These are phyloP conservation scores for Tenebrosternarchus preto DNA, from an alignment of 2,113 vertebrate species.

Conservation along the genomic window DNA sequence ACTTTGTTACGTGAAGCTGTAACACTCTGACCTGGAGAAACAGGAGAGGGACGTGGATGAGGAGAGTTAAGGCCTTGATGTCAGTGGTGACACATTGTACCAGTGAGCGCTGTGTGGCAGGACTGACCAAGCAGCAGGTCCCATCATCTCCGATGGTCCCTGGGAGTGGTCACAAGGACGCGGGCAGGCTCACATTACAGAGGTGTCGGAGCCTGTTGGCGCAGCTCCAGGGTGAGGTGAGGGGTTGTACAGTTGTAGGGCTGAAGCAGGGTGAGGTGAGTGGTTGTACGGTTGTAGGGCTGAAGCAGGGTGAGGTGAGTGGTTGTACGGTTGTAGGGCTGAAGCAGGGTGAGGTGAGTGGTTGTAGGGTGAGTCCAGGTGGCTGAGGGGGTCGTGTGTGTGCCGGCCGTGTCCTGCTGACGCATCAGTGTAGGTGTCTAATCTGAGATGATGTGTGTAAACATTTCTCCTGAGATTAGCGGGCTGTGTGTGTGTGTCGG, in stretches of 20 bases:
- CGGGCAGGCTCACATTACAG: not conserved
- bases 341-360: not conserved
- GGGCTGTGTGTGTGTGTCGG: constrained; percentile 44
- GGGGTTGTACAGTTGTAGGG: not conserved
- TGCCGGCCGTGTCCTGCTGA: too few relatives aligned
- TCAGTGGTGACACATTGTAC: constrained; percentile 2
- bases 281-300: not conserved
- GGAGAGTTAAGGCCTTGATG: constrained; percentile 9
- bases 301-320: not conserved
- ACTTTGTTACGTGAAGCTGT: too few relatives aligned
- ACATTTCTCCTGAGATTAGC: constrained; percentile 60
- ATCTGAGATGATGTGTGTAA: constrained; percentile 57
- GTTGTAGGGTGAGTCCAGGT: not conserved
- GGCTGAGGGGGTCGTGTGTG: not conserved
- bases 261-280: not conserved
- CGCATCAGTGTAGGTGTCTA: constrained; percentile 29
- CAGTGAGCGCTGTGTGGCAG: not conserved
- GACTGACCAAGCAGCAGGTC: constrained; percentile 25
- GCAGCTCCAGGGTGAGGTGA: too few relatives aligned
- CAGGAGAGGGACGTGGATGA: constrained; percentile 18
- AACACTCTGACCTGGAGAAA: too few relatives aligned
- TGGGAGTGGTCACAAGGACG: not conserved
- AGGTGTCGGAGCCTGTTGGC: constrained; percentile 3
- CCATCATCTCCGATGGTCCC: constrained; percentile 17
- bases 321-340: not conserved